Evolutionary conservation across 2,888 invertebrate species (phyloP), one percentile per base, ranked within the genome.

Genomic region (Dascillus cervinus): DNA sequence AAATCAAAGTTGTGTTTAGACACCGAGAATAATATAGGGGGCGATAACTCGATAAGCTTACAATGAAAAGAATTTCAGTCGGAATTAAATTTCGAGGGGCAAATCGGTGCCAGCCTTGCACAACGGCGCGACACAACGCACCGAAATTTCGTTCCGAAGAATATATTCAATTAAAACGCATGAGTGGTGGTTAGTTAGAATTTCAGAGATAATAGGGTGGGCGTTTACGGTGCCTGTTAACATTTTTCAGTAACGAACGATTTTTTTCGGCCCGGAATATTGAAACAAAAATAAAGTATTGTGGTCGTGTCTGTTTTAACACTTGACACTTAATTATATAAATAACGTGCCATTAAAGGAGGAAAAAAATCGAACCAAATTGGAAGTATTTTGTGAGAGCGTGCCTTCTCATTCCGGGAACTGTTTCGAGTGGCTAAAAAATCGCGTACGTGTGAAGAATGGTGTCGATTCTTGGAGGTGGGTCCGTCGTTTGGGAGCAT

Each of bases 1-100:
- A 49, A 50, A 50, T 55, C 56, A 47, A 47, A 45, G 55, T 53
- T 58, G 25, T 39, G 58, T 59, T 60, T 60, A 55, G 58, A 58
- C 60, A 58, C 55, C 50, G 45, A 49, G 46, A 52, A 55, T 58
- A 56, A 59, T 57, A 50, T 50, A 53, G 53, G 58, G 60, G 56
- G 57, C 52, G 60, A 59, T 60, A 58, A 60, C 54, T 59, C 56
- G 56, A 59, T 59, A 60, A 56, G 52, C 50, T 48, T 46, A 53
- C 51, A 53, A 52, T 52, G 46, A 44, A 49, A 51, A 51, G 51
- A 50, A 49, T 50, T 50, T 44, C 39, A 46, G 32, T 42, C 28
- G 43, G 50, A 52, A 41, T 38, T 13, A 36, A 52, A 40, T 46
- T 43, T 51, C 22, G 51, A 52, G 42, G 41, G 46, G 11, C 24